phyloP scores from a whole-genome alignment of 2,888 invertebrate species.

The Hydropsyche betteni region DNA sequence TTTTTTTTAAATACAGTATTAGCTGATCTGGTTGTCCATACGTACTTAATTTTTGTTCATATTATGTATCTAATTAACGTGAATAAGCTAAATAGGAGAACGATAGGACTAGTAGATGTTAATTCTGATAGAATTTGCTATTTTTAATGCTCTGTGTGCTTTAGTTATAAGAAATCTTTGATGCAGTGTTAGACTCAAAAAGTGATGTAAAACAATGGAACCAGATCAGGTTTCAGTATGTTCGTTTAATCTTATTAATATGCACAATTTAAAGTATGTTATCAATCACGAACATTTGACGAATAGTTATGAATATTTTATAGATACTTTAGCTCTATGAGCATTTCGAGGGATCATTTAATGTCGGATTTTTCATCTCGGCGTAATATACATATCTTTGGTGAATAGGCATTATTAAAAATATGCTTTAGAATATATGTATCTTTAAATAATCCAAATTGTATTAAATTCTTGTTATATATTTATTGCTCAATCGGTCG shows the following conservation, averaged over 20 bases:
- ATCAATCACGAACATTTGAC: no score
- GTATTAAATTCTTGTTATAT: not conserved
- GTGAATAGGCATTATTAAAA: slow-evolving; percentile 20
- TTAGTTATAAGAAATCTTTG: not conserved
- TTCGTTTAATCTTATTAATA: not conserved
- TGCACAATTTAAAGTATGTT: no score
- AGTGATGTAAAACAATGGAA: not conserved
- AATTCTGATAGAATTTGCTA: slow-evolving; percentile 6
- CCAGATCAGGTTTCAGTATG: slow-evolving; percentile 9
- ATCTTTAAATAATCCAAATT: not conserved
- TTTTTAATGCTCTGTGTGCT: slow-evolving; percentile 18
- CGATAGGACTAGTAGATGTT: slow-evolving; percentile 8
- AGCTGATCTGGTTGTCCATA: not conserved
- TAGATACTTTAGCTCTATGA: not conserved
- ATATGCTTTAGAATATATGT: not conserved
- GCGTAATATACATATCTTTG: slow-evolving; percentile 26
- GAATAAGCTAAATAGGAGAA: not conserved
- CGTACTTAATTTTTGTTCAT: slow-evolving; percentile 3
- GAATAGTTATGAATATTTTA: no score
- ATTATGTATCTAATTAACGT: not conserved
- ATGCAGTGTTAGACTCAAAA: not conserved
- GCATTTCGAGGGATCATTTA: slow-evolving; percentile 19
- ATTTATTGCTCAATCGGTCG: slow-evolving; percentile 18
- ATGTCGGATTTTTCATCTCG: slow-evolving; percentile 3
- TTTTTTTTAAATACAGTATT: slow-evolving; percentile 1